phyloP scores from a whole-genome alignment of 2,113 vertebrate genomes.

The Grantiella picta region DNA sequence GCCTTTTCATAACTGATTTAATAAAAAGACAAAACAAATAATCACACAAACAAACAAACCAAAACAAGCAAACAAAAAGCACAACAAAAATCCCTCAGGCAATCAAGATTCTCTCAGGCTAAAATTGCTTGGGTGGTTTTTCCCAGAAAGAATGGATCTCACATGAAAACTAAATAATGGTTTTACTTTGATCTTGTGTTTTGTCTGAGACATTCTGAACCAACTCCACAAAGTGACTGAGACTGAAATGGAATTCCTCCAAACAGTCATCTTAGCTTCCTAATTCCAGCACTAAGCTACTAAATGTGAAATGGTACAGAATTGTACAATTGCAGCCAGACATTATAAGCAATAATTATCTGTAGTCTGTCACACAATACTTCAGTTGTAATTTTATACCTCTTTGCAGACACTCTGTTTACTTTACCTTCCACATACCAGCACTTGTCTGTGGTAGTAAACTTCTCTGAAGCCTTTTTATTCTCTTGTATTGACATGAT shows the following conservation, averaged over 20 bases:
- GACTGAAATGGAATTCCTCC: neutral
- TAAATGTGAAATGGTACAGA: neutral
- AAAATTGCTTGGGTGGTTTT: neutral
- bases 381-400: slow-evolving; percentile 15
- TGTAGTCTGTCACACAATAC: neutral
- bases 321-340: neutral
- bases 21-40: neutral
- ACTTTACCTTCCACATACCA: neutral
- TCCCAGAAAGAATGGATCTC: neutral
- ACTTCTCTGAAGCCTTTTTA: neutral
- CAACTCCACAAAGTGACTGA: neutral
- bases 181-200: neutral
- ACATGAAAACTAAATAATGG: neutral
- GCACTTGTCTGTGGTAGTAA: neutral
- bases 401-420: slow-evolving; percentile 1
- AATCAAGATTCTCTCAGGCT: neutral
- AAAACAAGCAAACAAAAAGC: neutral
- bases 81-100: neutral
- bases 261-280: neutral
- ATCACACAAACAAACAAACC: neutral
- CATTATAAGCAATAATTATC: slow-evolving; percentile 19
- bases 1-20: neutral
- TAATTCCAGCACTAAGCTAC: neutral
- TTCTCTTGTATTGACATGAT: neutral
- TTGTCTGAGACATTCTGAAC: neutral